These are phyloP conservation scores for Perccottus glenii DNA, from an alignment of 2,113 vertebrate genomes.

Conservation along the genomic window DNA sequence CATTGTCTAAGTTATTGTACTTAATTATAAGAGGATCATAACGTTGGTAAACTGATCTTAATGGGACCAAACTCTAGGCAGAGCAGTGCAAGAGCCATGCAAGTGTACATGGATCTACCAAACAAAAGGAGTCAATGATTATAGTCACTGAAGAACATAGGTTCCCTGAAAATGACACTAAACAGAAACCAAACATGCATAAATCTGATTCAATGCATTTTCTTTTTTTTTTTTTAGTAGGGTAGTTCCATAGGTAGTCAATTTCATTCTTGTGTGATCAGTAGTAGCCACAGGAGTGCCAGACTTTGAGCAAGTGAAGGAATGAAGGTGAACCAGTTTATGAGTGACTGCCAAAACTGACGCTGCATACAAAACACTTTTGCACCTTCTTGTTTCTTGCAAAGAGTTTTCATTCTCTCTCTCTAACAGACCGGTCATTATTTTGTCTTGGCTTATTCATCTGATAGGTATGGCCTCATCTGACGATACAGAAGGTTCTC, in stretches of 20 bases:
- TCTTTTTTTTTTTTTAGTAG: background rate
- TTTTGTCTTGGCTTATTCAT: conserved; percentile 17
- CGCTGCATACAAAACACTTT: background rate
- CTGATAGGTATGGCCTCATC: conserved; percentile 54
- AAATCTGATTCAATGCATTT: too few relatives aligned
- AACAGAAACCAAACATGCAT: too few relatives aligned
- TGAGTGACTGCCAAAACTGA: conserved; percentile 1
- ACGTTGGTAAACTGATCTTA: background rate
- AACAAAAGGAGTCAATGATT: too few relatives aligned
- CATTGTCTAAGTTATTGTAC: background rate
- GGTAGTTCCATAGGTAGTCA: background rate
- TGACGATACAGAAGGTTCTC: conserved; percentile 54
- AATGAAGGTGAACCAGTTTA: conserved; percentile 63
- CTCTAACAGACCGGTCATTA: background rate
- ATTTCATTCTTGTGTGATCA: background rate
- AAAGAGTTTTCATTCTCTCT: background rate
- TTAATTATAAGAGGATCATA: background rate
- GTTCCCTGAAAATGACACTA: too few relatives aligned
- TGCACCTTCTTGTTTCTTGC: background rate
- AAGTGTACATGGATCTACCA: background rate
- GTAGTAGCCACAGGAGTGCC: background rate
- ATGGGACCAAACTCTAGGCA: background rate
- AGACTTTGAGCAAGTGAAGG: background rate
- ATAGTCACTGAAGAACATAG: too few relatives aligned
- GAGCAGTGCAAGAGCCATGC: background rate